phyloP scores from a whole-genome alignment of 2,797 vertebrate genomes.

The Coregonus ussuriensis region DNA sequence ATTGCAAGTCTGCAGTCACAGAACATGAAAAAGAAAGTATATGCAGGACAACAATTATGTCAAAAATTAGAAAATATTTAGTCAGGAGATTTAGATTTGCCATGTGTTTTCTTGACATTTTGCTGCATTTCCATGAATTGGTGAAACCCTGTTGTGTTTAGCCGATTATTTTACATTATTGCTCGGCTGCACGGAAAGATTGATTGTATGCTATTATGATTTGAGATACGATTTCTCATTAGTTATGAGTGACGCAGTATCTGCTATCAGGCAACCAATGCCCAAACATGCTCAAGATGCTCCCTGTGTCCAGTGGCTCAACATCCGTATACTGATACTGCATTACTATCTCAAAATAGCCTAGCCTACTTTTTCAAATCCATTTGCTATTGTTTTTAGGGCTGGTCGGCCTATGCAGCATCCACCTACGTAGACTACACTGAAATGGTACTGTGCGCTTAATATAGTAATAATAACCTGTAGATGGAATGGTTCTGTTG shows the following conservation, averaged over 20 bases:
- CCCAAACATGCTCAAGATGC: constrained; percentile 2
- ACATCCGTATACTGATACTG: neutral
- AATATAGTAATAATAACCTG: neutral
- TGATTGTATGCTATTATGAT: neutral
- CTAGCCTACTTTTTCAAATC: neutral
- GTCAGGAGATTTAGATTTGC: neutral
- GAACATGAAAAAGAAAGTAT: neutral
- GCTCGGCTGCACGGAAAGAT: neutral
- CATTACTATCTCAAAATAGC: neutral
- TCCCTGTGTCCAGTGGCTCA: neutral
- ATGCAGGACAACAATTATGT: neutral
- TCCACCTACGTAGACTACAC: neutral
- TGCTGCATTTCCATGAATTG: neutral
- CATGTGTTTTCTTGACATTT: neutral
- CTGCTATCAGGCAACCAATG: constrained; percentile 1
- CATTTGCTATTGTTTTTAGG: neutral
- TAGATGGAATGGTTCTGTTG: neutral
- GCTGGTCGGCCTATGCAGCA: constrained; percentile 5
- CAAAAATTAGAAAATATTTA: neutral
- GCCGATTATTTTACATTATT: neutral
- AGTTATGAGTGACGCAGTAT: constrained; percentile 25
- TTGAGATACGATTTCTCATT: neutral
- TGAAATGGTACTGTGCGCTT: neutral
- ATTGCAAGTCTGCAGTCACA: neutral
- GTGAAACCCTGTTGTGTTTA: neutral